These are phyloP conservation scores for Cyprinella venusta DNA, from an alignment of 2,797 vertebrate genomes.

Conservation along the genomic window DNA sequence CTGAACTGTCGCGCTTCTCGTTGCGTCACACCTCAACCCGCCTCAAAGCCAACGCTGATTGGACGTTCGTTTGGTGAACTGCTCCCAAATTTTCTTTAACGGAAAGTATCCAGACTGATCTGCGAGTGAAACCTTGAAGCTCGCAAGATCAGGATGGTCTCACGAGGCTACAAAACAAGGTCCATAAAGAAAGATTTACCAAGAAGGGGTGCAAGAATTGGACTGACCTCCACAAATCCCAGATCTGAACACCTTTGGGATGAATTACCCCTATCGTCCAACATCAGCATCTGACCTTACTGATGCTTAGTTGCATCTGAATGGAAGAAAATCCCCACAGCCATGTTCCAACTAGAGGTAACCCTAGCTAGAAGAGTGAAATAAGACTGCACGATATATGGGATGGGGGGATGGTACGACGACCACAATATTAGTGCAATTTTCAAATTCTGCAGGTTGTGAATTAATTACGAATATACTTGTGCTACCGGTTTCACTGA, in stretches of 20 bases:
- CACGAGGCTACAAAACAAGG: conserved; percentile 7
- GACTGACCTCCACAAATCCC: conserved; percentile 5
- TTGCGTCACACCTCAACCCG: too few species aligned
- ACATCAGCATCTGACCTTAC: not conserved
- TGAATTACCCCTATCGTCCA: conserved; percentile 14
- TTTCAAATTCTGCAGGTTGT: too few species aligned
- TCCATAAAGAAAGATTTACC: not conserved
- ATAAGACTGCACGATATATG: not conserved
- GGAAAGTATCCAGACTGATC: too few species aligned
- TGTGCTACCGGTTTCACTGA: not conserved
- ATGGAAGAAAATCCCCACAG: not conserved
- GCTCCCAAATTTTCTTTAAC: too few species aligned
- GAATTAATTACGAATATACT: too few species aligned
- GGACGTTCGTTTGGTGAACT: too few species aligned
- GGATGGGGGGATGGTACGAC: too few species aligned
- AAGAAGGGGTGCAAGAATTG: not conserved
- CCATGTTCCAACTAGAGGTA: not conserved
- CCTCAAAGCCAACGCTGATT: too few species aligned
- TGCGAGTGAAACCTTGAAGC: too few species aligned
- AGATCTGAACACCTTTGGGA: conserved; percentile 12
- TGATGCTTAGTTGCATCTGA: not conserved
- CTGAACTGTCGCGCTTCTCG: too few species aligned
- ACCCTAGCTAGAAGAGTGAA: not conserved
- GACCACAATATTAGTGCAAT: not conserved
- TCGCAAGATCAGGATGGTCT: too few species aligned